Percentiles rank a stretch among this genome's conserved stretches.
Evolutionary conservation across 2,888 invertebrate genomes (phyloP).

Genomic region (Chalcosyrphus nemorum): DNA sequence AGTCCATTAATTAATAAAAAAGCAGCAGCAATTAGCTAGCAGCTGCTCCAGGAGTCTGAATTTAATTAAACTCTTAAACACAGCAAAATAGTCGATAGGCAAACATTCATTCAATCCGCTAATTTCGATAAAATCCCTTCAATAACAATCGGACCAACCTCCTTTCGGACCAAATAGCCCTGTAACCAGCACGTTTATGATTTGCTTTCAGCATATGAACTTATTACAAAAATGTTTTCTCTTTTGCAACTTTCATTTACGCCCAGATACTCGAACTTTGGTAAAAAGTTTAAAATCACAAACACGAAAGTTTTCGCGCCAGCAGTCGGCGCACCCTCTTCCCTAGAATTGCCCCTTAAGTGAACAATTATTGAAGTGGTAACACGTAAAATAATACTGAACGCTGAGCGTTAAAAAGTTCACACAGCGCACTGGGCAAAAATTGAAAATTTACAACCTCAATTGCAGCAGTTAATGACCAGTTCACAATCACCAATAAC

Average conservation of each 20-base stretch:
- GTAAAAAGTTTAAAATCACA: slow-evolving; percentile 31
- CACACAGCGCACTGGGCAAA: background rate
- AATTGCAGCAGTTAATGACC: slow-evolving; percentile 71
- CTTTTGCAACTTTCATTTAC: background rate
- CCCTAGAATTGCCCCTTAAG: background rate
- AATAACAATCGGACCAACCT: background rate
- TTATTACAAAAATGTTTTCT: background rate
- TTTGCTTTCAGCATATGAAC: background rate
- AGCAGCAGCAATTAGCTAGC: background rate
- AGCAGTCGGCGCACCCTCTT: background rate
- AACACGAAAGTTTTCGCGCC: slow-evolving; percentile 19
- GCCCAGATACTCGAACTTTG: slow-evolving; percentile 21
- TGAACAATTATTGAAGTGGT: slow-evolving; percentile 46
- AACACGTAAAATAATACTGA: slow-evolving; percentile 42
- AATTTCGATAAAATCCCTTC: background rate
- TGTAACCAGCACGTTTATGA: background rate
- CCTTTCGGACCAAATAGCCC: background rate
- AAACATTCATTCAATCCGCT: background rate
- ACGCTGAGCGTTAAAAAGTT: slow-evolving; percentile 14
- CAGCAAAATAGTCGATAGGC: background rate
- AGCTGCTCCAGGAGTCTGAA: background rate
- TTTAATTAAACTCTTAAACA: background rate
- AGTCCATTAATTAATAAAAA: too few species aligned
- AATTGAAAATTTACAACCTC: slow-evolving; percentile 71
- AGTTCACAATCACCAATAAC: slow-evolving; percentile 70